Base-by-base conservation (phyloP, 2,888 invertebrate genomes). In the Drosophila siamana region DNA sequence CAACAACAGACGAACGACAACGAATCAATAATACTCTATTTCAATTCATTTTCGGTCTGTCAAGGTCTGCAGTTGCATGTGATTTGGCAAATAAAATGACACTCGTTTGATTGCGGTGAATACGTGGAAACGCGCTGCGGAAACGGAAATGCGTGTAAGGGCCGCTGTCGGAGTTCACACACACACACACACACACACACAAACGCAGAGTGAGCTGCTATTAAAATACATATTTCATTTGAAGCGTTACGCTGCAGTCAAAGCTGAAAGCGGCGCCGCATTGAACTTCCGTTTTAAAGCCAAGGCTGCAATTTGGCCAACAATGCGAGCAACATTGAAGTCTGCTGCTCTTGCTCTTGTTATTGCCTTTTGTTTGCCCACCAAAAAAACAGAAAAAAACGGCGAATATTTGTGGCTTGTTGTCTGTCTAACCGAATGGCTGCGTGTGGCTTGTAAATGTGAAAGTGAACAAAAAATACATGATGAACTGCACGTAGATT, bases 231-330 rank as follows among this genome's bases (percentile, higher is more conserved):
- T 26, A 41, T 30, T 8, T 13, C 30, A 41, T 41, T 40, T 11
- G 7, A 36, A 33, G 11, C 15, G 8, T 13, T 41, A 22, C 19
- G 50, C 38, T 51, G 28, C 47, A 40, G 57, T 48, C 40, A 71
- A 69, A 71, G n/a, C 60, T 44, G 54, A 65, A 65, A 54, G 50
- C 68, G 65, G 50, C 40, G 66, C 67, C 80, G 71, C 74, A 52
- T 63, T 86, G 78, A 85, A 85, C 82, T 87, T 83, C 82, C 88
- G 88, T 48, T 79, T 76, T 82, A 74, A 71, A 79, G 74, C 74
- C 88, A 83, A 83, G 82, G 82, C 73, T 87, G 76, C 63, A 62
- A 48, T 69, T 86, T 87, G 85, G 70, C 67, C 67, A 62, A 72
- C 61, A 70, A 47, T 30, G 41, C 62, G 19, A 52, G 16, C 36